Percentiles rank a stretch among this genome's conserved stretches.
These are phyloP conservation scores for Dicyrtomina minuta DNA, from an alignment of 2,888 invertebrate species.

Conservation along the genomic window DNA sequence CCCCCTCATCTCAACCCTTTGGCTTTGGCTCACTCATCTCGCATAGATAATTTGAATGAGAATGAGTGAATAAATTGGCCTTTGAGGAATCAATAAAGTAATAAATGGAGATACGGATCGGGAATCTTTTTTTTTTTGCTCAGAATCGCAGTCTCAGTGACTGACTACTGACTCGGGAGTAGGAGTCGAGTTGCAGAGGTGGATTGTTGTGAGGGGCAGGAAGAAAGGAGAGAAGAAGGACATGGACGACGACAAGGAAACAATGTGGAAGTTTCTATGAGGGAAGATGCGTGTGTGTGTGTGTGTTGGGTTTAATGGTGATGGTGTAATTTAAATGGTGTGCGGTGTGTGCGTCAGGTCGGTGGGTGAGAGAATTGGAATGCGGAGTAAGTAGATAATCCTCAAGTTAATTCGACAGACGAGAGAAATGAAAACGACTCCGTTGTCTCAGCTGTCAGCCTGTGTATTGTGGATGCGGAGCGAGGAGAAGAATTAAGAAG, in stretches of 20 bases:
- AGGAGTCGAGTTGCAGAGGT: background rate
- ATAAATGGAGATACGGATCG: conserved; percentile 22
- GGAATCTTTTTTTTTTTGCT: background rate
- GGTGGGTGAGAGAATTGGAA: conserved; percentile 29
- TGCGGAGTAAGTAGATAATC: background rate
- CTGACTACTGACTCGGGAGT: background rate
- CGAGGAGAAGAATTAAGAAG: background rate
- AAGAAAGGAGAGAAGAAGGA: background rate
- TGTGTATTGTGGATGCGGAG: background rate
- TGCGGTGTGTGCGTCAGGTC: conserved; percentile 30
- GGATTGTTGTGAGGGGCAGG: background rate
- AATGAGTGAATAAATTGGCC: too few species aligned
- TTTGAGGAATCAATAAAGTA: conserved; percentile 29
- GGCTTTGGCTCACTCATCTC: background rate
- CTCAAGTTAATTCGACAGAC: too few species aligned
- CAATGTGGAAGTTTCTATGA: too few species aligned
- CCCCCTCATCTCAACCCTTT: background rate
- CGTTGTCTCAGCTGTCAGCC: too few species aligned
- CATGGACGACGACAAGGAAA: background rate
- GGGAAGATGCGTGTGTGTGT: too few species aligned
- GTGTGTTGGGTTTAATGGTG: conserved; percentile 22
- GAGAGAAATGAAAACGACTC: too few species aligned
- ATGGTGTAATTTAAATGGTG: conserved; percentile 29
- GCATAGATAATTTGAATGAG: too few species aligned
- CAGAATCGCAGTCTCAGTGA: too few species aligned